Evolutionary conservation across 2,113 vertebrate species (phyloP).

Genomic region (Nesogale talazaci): DNA sequence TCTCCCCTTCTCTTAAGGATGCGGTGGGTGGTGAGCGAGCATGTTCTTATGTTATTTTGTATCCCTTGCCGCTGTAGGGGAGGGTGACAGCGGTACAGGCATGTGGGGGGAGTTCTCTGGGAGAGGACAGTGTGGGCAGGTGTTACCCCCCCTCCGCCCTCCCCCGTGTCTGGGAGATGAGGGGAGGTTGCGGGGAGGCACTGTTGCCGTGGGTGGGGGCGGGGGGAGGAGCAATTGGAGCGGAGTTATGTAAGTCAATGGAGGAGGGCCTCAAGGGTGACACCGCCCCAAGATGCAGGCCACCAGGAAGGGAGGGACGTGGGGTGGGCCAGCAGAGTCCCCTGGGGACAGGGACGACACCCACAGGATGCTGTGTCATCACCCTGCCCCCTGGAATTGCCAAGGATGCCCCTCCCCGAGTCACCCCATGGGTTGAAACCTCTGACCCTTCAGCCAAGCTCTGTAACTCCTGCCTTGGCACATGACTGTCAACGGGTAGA

Average conservation of each 20-base stretch:
- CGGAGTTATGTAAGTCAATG: constrained; percentile 64
- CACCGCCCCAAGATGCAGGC: neutral
- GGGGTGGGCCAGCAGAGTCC: too few species aligned
- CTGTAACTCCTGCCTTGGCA: too few species aligned
- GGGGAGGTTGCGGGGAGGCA: constrained; percentile 35
- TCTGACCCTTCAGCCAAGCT: neutral
- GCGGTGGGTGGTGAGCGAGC: constrained; percentile 48
- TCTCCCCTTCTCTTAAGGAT: constrained; percentile 22
- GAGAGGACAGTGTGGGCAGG: constrained; percentile 60
- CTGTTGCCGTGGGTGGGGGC: too few species aligned
- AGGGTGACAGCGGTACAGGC: constrained; percentile 48
- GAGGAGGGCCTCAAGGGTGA: neutral
- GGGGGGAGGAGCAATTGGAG: constrained; percentile 56
- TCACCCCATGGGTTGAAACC: neutral
- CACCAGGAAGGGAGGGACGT: neutral
- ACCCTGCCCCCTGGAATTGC: neutral
- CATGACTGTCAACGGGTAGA: too few species aligned
- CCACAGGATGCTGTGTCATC: neutral
- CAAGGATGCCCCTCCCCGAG: neutral
- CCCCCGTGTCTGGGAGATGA: constrained; percentile 76
- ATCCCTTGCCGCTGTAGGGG: constrained; percentile 39
- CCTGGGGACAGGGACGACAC: fast-evolving
- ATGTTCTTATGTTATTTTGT: constrained; percentile 64
- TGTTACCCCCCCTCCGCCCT: constrained; percentile 33
- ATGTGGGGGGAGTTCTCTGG: constrained; percentile 54